These are phyloP conservation scores for Drosophila vallismaia DNA, from an alignment of 2,888 invertebrate genomes.

Conservation along the genomic window DNA sequence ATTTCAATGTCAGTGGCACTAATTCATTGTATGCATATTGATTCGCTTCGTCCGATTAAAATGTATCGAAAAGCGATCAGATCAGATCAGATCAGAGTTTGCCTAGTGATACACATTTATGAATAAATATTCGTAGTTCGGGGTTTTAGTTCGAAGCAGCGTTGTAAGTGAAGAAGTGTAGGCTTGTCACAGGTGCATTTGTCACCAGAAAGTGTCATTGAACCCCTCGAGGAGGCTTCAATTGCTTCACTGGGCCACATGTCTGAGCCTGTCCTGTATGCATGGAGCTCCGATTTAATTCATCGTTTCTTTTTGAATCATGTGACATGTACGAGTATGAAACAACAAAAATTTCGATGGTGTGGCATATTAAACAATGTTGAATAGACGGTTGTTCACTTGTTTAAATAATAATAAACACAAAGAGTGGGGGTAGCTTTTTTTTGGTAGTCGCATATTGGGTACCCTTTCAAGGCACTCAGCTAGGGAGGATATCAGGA, in stretches of 20 bases:
- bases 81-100: not conserved
- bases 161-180: too few relatives aligned
- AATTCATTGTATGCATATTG: conserved; percentile 64
- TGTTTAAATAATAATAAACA: conserved; percentile 57
- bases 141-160: too few relatives aligned
- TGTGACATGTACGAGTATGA: conserved; percentile 46
- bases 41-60: conserved; percentile 38
- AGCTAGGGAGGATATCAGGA: not conserved
- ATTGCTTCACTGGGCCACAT: too few relatives aligned
- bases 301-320: conserved; percentile 51
- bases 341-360: conserved; percentile 42
- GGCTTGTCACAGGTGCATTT: too few relatives aligned
- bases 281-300: conserved; percentile 51
- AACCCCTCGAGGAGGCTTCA: conserved; percentile 47
- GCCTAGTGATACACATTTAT: not conserved
- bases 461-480: not conserved
- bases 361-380: conserved; percentile 53
- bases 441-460: not conserved
- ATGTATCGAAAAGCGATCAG: conserved; percentile 14
- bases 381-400: conserved; percentile 60
- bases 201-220: conserved; percentile 60
- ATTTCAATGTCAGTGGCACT: conserved; percentile 74
- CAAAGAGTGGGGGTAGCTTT: not conserved
- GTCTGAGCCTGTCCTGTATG: conserved; percentile 51
- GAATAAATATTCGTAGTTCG: not conserved